A percentile compares a stretch with the other conserved stretches of the same genome.
Evolutionary conservation across 2,113 vertebrate species (phyloP).

Genomic region (Riparia riparia): DNA sequence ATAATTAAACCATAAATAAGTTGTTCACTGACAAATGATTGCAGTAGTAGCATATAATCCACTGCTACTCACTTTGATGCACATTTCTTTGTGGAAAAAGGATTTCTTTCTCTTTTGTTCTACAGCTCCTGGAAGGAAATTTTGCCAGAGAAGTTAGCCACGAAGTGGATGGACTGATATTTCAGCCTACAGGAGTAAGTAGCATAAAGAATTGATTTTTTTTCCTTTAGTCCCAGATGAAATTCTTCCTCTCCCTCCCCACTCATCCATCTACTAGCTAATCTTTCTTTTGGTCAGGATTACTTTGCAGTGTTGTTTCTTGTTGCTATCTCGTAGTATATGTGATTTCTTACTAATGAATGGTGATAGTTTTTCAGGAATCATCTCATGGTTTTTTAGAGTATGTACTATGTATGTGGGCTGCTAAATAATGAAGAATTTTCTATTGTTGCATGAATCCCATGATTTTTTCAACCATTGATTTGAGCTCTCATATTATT

Average conservation of each 20-base stretch:
- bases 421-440: not conserved
- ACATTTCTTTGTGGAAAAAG: slow-evolving; percentile 19
- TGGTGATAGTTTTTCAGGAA: not conserved
- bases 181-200: slow-evolving; percentile 96
- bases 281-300: not conserved
- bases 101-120: slow-evolving; percentile 57
- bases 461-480: not conserved
- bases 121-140: slow-evolving; percentile 94
- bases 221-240: not conserved
- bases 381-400: not conserved
- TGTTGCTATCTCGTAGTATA: not conserved
- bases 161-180: slow-evolving; percentile 97
- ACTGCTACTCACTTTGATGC: not conserved
- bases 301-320: not conserved
- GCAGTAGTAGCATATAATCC: not conserved
- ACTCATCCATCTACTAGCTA: not conserved
- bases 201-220: not conserved
- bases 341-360: not conserved
- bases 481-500: not conserved
- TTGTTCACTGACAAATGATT: not conserved
- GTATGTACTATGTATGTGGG: not conserved
- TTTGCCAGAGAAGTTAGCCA: slow-evolving; percentile 98
- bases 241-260: not conserved
- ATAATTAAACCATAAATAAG: not conserved
- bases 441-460: not conserved